A percentile compares a stretch with the other conserved stretches of the same genome.
Evolutionary conservation across 1,140 invertebrate species (phyloP).

Genomic region (Anagrus nilaparvatae): DNA sequence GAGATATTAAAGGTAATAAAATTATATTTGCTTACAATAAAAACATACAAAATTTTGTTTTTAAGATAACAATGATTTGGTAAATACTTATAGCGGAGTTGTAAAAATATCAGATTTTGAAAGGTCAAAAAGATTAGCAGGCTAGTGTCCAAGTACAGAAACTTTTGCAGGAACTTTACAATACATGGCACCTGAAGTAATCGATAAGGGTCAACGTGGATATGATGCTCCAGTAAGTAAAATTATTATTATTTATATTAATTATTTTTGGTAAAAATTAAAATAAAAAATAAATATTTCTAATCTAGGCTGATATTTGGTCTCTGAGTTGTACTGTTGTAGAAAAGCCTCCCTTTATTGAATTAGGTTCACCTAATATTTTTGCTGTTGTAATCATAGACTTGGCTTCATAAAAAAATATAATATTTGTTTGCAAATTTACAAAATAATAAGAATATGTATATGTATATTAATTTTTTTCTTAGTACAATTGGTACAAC

Average conservation of each 20-base stretch:
- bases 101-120: constrained; percentile 99
- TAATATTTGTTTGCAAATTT: too few species aligned
- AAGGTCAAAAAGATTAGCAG: constrained; percentile 92
- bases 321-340: constrained; percentile 95
- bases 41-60: constrained; percentile 11
- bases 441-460: background rate
- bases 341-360: constrained; percentile 97
- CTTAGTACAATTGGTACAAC: constrained; percentile 50
- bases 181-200: constrained; percentile 99
- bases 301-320: constrained; percentile 86
- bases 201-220: constrained; percentile 92
- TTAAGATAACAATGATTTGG: constrained; percentile 86
- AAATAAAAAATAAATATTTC: constrained; percentile 10
- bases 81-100: constrained; percentile 96
- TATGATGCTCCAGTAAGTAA: constrained; percentile 87
- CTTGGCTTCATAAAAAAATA: too few species aligned
- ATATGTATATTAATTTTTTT: constrained; percentile 14
- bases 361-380: constrained; percentile 86
- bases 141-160: constrained; percentile 84
- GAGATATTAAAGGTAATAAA: constrained; percentile 71
- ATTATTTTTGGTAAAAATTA: constrained; percentile 11
- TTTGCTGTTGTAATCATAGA: too few species aligned
- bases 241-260: constrained; percentile 3
- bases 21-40: constrained; percentile 2
- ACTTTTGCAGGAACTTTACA: constrained; percentile 92